Percentiles rank a stretch among this genome's conserved stretches.
Evolutionary conservation across 1,140 invertebrate species (phyloP).

Genomic region (Melitaea cinxia): DNA sequence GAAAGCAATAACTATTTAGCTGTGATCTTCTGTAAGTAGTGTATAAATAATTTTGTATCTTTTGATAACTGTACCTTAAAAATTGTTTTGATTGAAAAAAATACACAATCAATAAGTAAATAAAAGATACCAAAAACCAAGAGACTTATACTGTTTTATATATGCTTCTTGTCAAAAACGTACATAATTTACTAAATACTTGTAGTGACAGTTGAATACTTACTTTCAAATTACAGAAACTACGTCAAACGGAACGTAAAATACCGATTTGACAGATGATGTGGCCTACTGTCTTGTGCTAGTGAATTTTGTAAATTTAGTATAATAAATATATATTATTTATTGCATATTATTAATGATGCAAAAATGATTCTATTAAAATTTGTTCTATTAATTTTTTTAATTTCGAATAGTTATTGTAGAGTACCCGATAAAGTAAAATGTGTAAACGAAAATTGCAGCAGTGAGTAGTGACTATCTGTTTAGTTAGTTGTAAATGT

Average conservation of each 20-base stretch:
- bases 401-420: slow-evolving; percentile 57
- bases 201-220: too few species aligned
- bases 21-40: too few species aligned
- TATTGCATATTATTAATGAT: slow-evolving; percentile 64
- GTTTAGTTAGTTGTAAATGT: slow-evolving; percentile 26
- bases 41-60: too few species aligned
- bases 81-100: too few species aligned
- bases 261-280: slow-evolving; percentile 72
- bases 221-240: too few species aligned
- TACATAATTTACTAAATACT: too few species aligned
- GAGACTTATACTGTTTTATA: too few species aligned
- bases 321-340: slow-evolving; percentile 51
- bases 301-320: slow-evolving; percentile 63
- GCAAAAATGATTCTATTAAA: slow-evolving; percentile 70
- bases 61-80: too few species aligned
- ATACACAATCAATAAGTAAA: too few species aligned
- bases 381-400: slow-evolving; percentile 65
- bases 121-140: too few species aligned
- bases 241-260: slow-evolving; percentile 47
- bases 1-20: too few species aligned
- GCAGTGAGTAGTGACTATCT: slow-evolving; percentile 59
- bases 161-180: too few species aligned
- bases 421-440: slow-evolving; percentile 69
- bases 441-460: slow-evolving; percentile 71
- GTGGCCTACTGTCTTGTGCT: slow-evolving; percentile 72